Evolutionary conservation across 2,888 invertebrate genomes (phyloP).

Genomic region (Unio delphinus): DNA sequence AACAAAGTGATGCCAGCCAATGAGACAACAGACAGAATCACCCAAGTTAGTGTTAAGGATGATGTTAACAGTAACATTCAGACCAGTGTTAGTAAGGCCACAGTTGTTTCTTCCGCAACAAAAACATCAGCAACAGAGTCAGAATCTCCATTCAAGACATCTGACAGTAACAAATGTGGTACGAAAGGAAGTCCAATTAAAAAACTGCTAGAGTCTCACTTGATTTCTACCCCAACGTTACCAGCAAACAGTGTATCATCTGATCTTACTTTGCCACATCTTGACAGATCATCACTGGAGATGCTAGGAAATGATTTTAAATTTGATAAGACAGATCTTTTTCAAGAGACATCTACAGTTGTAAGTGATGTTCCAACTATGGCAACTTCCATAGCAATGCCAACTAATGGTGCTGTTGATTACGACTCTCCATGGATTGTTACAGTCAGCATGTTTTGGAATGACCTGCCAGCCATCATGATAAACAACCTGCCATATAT

Average conservation of each 20-base stretch:
- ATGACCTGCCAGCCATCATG: slow-evolving; percentile 69
- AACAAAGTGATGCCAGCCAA: too few species aligned
- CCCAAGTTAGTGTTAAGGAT: too few species aligned
- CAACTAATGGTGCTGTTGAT: slow-evolving; percentile 22
- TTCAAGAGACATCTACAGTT: slow-evolving; percentile 34
- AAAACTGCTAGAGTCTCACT: slow-evolving; percentile 6
- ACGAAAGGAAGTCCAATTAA: too few species aligned
- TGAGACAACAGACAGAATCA: too few species aligned
- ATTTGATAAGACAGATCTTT: slow-evolving; percentile 40
- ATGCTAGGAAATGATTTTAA: slow-evolving; percentile 40
- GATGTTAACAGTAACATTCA: too few species aligned
- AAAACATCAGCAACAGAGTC: too few species aligned
- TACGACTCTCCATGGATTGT: slow-evolving; percentile 62
- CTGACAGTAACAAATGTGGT: too few species aligned
- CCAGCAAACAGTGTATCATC: slow-evolving; percentile 1
- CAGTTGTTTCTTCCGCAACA: too few species aligned
- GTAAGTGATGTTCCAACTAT: slow-evolving; percentile 16
- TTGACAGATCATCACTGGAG: slow-evolving; percentile 42
- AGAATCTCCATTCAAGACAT: too few species aligned
- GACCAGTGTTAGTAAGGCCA: too few species aligned
- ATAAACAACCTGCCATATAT: slow-evolving; percentile 66
- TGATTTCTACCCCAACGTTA: not conserved
- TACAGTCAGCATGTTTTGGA: slow-evolving; percentile 70
- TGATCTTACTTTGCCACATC: slow-evolving; percentile 25
- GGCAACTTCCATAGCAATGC: slow-evolving; percentile 4